Evolutionary conservation across 2,888 invertebrate genomes (phyloP).

Genomic region (Steinernema scapterisci): DNA sequence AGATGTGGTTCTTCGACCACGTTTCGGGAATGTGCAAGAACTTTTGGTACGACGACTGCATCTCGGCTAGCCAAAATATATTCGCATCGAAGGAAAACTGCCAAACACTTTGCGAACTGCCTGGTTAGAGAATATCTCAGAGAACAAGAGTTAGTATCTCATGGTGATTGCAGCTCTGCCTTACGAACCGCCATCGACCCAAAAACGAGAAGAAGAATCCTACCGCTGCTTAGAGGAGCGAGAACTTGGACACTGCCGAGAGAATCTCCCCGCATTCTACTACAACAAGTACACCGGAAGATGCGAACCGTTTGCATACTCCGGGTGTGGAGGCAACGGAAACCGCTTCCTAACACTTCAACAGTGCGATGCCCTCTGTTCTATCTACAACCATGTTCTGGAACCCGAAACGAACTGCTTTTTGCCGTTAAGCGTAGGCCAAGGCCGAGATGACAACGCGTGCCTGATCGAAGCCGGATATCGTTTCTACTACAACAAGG

Average conservation of each 20-base stretch:
- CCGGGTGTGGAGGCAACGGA: constrained; percentile 61
- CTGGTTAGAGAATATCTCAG: constrained; percentile 35
- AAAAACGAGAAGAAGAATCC: constrained; percentile 34
- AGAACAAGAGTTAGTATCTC: no score
- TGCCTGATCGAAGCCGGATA: constrained; percentile 58
- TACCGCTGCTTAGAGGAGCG: constrained; percentile 38
- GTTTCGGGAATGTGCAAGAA: constrained; percentile 50
- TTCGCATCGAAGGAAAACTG: constrained; percentile 43
- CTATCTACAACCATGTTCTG: constrained; percentile 9
- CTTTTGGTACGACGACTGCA: constrained; percentile 65
- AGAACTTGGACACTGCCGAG: constrained; percentile 2
- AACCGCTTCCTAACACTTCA: constrained; percentile 62
- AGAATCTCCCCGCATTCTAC: constrained; percentile 38
- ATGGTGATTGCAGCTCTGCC: constrained; percentile 39
- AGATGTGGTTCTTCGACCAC: constrained; percentile 58
- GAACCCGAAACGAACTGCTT: constrained; percentile 57
- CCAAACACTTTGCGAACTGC: constrained; percentile 40
- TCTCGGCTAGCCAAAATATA: constrained; percentile 57
- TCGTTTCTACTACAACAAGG: constrained; percentile 59
- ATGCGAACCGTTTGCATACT: constrained; percentile 60
- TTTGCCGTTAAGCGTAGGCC: constrained; percentile 59
- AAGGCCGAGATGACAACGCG: constrained; percentile 51
- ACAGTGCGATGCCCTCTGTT: constrained; percentile 51
- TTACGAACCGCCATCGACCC: not conserved
- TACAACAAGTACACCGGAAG: constrained; percentile 46